Percentiles rank a stretch among this genome's conserved stretches.
Conservation (phyloP, 2,888 invertebrate species). For the Ormyrus rosae region DNA sequence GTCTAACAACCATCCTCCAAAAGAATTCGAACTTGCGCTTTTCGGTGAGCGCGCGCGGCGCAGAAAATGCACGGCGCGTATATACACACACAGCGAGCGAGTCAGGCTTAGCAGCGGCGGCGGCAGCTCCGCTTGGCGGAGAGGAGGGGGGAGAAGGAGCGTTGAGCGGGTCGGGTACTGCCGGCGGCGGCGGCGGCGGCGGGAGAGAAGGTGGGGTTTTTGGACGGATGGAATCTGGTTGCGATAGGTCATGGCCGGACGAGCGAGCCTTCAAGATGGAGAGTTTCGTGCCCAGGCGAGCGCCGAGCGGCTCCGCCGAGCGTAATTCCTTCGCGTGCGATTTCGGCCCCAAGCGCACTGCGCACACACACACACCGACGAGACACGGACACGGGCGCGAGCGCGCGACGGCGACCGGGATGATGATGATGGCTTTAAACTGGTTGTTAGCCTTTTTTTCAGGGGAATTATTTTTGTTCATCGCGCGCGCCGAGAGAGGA, state of each 20-base stretch:
- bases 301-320: conserved; percentile 47
- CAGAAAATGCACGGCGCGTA: too few species aligned
- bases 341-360: conserved; percentile 27
- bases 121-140: background rate
- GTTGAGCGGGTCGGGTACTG: too few species aligned
- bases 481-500: background rate
- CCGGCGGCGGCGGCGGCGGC: conserved; percentile 15
- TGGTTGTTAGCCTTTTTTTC: background rate
- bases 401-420: background rate
- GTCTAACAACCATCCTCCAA: too few species aligned
- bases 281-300: conserved; percentile 37
- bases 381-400: too few species aligned
- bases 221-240: conserved; percentile 58
- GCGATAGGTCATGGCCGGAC: conserved; percentile 58
- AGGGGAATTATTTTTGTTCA: background rate
- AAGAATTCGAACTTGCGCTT: background rate
- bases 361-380: too few species aligned
- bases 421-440: background rate
- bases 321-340: conserved; percentile 55
- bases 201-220: conserved; percentile 55
- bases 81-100: background rate
- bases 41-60: background rate
- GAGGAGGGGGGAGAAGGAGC: conserved; percentile 10
- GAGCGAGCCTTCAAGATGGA: conserved; percentile 56
- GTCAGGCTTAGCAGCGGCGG: background rate